Evolutionary conservation across 2,888 invertebrate genomes (phyloP), one percentile per base, ranked within the genome.

Genomic region (Parnassius smintheus): DNA sequence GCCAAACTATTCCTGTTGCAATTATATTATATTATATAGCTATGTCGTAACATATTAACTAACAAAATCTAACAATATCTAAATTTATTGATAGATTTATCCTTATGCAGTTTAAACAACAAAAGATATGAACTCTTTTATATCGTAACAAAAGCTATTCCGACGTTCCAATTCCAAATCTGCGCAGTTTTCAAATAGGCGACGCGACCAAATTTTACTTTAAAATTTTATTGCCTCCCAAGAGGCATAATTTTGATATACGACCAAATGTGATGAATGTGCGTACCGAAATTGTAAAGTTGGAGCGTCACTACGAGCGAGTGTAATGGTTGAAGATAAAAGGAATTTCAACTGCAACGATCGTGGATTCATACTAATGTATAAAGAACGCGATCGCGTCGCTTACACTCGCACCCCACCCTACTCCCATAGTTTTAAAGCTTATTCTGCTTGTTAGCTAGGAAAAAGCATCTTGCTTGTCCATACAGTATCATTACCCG

Each of bases 231-330:
- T 83, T 67, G 84, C 77, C 75, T 74, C 62, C 67, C 70, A 67
- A 74, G 76, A 73, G 78, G 78, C 80, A 82, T 82, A 78, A 80
- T 80, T 75, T 77, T 85, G 82, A 85, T 78, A 76, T 80, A 84
- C 70, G 66, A 70, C 59, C 25, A 54, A 50, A 48, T 57, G 53
- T 56, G 62, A 61, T 58, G 66, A 54, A 56, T 56, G 18, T 18
- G 56, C 49, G 63, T 50, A 45, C 46, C 63, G 59, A 61, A 61
- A 61, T 59, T 59, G 61, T 64, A 65, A 64, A 63, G 61, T 59
- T 55, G 18, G 56, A 59, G 59, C 44, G 46, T 9, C 25, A 56
- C n/a, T 56, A 45, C 42, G 9, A 56, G 64, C 61, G 59, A 54
- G 42, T 54, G 48, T 64, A 61, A 69, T 65, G 51, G 56, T 18